A percentile compares a stretch with the other conserved stretches of the same genome.
phyloP scores from a whole-genome alignment of 2,113 vertebrate species.

The Callocephalon fimbriatum region DNA sequence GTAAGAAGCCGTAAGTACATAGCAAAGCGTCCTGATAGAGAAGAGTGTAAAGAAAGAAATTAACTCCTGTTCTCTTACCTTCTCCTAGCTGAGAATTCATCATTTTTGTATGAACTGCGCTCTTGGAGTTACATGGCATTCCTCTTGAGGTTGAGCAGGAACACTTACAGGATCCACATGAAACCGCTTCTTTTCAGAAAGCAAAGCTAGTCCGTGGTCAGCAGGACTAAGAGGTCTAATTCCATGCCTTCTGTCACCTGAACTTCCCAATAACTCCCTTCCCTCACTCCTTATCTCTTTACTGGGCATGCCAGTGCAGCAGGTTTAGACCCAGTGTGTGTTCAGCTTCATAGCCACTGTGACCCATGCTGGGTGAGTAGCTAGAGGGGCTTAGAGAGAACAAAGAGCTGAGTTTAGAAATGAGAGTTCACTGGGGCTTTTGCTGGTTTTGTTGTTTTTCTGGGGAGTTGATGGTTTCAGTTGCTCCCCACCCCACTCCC shows the following conservation, averaged over 20 bases:
- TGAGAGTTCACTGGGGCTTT: neutral
- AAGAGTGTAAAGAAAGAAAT: neutral
- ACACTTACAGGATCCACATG: neutral
- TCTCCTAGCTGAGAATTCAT: neutral
- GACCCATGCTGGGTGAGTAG: accelerated
- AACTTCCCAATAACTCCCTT: neutral
- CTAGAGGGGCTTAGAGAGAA: too few species aligned
- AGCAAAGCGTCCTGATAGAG: neutral
- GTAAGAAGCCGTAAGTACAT: neutral
- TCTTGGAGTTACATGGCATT: neutral
- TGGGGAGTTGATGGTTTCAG: accelerated
- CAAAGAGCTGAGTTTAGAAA: neutral
- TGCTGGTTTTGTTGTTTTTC: neutral
- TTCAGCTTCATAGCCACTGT: accelerated
- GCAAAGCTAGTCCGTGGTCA: neutral
- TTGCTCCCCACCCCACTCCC: accelerated
- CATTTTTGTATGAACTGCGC: neutral
- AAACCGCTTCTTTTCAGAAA: neutral
- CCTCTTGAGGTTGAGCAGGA: neutral
- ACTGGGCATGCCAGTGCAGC: accelerated
- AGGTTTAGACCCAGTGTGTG: accelerated
- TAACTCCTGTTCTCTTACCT: neutral
- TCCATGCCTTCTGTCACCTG: neutral
- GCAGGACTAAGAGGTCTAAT: neutral
- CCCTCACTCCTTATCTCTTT: neutral